Percentiles rank a stretch among this genome's conserved stretches.
These are phyloP conservation scores for Drosophila orosa DNA, from an alignment of 1,140 invertebrate genomes.

Conservation along the genomic window DNA sequence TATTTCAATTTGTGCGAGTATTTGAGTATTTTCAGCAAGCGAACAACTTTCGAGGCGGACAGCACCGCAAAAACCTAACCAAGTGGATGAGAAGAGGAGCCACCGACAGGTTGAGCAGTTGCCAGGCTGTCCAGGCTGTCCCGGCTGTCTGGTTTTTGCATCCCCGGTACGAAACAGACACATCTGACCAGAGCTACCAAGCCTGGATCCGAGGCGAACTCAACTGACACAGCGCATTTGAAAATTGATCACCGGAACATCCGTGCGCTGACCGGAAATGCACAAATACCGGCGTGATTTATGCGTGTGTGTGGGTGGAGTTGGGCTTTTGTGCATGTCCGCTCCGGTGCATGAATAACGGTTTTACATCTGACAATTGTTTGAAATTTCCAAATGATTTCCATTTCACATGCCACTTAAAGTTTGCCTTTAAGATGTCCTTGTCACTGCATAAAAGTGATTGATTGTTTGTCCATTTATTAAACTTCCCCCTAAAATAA, in stretches of 20 bases:
- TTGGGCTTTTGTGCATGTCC: slow-evolving; percentile 27
- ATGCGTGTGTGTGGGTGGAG: slow-evolving; percentile 22
- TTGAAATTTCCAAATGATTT: slow-evolving; percentile 46
- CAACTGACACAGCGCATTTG: slow-evolving; percentile 78
- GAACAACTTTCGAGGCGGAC: slow-evolving; percentile 33
- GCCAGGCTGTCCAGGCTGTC: slow-evolving; percentile 8
- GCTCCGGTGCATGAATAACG: slow-evolving; percentile 48
- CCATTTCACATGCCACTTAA: slow-evolving; percentile 14
- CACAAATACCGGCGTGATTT: slow-evolving; percentile 70
- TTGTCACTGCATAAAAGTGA: slow-evolving; percentile 4
- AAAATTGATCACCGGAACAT: slow-evolving; percentile 83
- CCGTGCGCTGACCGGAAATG: slow-evolving; percentile 80
- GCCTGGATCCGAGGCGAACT: slow-evolving; percentile 21
- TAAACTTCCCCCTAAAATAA: background rate
- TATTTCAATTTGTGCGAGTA: slow-evolving; percentile 61
- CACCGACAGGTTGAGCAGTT: slow-evolving; percentile 69
- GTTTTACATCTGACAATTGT: slow-evolving; percentile 62
- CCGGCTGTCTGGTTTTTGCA: slow-evolving; percentile 5
- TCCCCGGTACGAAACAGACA: slow-evolving; percentile 18
- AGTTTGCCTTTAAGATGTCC: slow-evolving; percentile 18
- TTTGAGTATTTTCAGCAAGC: slow-evolving; percentile 27
- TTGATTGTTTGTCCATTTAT: slow-evolving; percentile 8
- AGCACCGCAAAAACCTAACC: slow-evolving; percentile 53
- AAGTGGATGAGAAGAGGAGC: slow-evolving; percentile 54
- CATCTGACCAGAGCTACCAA: slow-evolving; percentile 35